Evolutionary conservation across 2,113 vertebrate genomes (phyloP).

Genomic region (Peromyscus polionotus): DNA sequence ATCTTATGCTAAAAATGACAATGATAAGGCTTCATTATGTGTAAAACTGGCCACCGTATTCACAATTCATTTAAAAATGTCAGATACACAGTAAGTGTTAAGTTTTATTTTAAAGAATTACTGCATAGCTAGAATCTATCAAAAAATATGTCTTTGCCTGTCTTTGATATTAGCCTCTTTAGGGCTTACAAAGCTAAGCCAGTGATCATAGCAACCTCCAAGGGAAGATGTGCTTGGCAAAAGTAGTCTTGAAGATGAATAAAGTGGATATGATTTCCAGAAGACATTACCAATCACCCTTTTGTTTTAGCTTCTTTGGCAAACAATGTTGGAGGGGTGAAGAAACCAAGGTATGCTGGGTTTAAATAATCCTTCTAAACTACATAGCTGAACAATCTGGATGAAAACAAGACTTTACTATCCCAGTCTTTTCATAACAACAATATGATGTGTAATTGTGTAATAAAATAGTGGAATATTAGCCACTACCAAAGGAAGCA

Average conservation of each 20-base stretch:
- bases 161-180: background rate
- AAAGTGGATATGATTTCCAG: background rate
- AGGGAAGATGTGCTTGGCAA: background rate
- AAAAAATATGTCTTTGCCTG: background rate
- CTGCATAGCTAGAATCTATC: background rate
- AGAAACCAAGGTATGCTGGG: background rate
- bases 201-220: background rate
- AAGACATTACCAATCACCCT: background rate
- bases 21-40: background rate
- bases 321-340: background rate
- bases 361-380: background rate
- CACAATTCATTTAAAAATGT: background rate
- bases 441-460: background rate
- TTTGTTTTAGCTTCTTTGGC: background rate
- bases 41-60: background rate
- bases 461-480: slow-evolving; percentile 15
- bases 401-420: background rate
- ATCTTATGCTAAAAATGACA: background rate
- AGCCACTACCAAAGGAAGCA: background rate
- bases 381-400: background rate
- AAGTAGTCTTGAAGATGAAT: background rate
- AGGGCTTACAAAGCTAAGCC: background rate
- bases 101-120: background rate
- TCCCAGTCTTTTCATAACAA: background rate
- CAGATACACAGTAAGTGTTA: background rate